Percentiles rank a stretch among this genome's conserved stretches.
phyloP scores from a whole-genome alignment of 92 coral and sea anemone species.

The Bergia puertoricense region DNA sequence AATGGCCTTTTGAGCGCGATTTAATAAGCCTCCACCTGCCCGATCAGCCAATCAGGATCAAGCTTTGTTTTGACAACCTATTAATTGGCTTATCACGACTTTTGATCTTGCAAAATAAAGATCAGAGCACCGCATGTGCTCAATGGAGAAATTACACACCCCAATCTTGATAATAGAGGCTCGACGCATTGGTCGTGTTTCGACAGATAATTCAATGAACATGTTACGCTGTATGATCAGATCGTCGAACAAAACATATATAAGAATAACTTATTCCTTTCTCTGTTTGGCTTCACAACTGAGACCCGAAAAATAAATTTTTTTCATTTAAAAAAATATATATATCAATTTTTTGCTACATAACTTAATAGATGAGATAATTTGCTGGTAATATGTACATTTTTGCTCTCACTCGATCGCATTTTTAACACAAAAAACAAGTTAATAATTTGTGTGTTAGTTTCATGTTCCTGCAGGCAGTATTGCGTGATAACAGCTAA shows the following conservation, averaged over 20 bases:
- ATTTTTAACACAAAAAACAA: background rate
- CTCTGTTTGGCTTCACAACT: background rate
- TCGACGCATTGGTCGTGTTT: slow-evolving; percentile 37
- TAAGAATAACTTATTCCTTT: too few species aligned
- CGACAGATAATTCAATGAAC: background rate
- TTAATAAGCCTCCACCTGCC: slow-evolving; percentile 96
- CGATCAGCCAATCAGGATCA: slow-evolving; percentile 78
- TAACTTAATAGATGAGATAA: background rate
- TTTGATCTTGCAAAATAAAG: slow-evolving; percentile 83
- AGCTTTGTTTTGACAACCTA: slow-evolving; percentile 90
- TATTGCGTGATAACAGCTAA: background rate
- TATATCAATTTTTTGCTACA: background rate
- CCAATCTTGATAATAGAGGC: slow-evolving; percentile 51
- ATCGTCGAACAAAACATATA: background rate
- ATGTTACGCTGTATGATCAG: background rate
- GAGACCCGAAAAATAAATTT: background rate
- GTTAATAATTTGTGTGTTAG: background rate
- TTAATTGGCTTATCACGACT: slow-evolving; percentile 97
- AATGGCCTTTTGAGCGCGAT: slow-evolving; percentile 85
- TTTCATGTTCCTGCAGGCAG: background rate
- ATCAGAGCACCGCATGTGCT: slow-evolving; percentile 80
- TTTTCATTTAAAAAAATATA: background rate
- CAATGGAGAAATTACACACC: slow-evolving; percentile 51
- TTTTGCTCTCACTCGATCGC: background rate
- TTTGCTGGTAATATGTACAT: background rate